Evolutionary conservation across 1,140 invertebrate species (phyloP), one percentile per base, ranked within the genome.

Genomic region (Scaptomyza pallida): DNA sequence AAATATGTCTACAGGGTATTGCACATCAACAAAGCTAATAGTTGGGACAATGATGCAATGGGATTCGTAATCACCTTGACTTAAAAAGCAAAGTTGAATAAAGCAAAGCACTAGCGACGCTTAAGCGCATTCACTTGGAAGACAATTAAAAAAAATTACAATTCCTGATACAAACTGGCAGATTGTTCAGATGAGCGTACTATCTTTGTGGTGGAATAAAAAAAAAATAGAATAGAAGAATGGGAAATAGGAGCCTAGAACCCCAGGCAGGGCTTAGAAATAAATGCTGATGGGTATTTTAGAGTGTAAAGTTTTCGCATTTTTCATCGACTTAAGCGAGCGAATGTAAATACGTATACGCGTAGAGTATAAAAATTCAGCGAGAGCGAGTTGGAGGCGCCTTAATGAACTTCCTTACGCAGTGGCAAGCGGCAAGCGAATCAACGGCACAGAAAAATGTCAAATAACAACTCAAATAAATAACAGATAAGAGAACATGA

Each of bases 361-460:
- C 26, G 8, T 30, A 30, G 26, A 30, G 26, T 26, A 26, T 1
- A 52, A 52, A n/a, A 15, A n/a, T n/a, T n/a, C n/a, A 17, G 2
- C 8, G 43, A 35, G 35, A 43, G 19, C 0, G 19, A 43, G 43
- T 13, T 8, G 6, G 8, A 30, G 8, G 26, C 8, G 45, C 41
- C 72, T 72, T 77, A 77, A 77, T 77, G 75, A 77, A 77, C 72
- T 75, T 40, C 23, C 40, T 2, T 37, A 30, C 21, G 16, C 44
- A 40, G 52, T 33, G 23, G 8, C 35, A 54, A 59, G 17, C 56
- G 23, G 8, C 35, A 54, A 59, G 17, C 56, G 44, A 78, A 72
- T 78, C 72, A 78, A 67, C 75, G 75, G 57, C 75, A 75, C 62
- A 72, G 72, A 78, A 78, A 77, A 78, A 78, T 78, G 75, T 67